Conservation (phyloP, 2,797 vertebrate genomes). For the Oreonectes daqikongensis region DNA sequence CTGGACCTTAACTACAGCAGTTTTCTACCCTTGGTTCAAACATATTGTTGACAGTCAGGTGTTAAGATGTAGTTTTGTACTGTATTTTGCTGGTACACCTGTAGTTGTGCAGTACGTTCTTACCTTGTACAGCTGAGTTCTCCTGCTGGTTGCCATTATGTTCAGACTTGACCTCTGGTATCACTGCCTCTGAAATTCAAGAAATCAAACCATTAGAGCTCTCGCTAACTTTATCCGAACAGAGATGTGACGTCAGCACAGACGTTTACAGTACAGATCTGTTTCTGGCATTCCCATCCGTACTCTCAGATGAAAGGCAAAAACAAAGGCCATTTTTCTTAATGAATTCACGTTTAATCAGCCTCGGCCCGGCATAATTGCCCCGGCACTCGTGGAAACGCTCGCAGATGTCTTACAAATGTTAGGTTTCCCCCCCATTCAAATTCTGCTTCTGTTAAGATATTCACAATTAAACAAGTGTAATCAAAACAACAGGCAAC, state of each 20-base stretch:
- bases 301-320: constrained; percentile 56
- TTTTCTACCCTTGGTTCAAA: neutral
- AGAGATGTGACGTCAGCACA: constrained; percentile 38
- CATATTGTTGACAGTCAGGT: neutral
- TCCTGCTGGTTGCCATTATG: constrained; percentile 82
- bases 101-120: neutral
- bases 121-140: constrained; percentile 84
- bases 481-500: constrained; percentile 54
- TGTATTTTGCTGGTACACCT: neutral
- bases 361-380: constrained; percentile 59
- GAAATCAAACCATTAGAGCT: constrained; percentile 18
- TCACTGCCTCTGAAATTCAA: constrained; percentile 80
- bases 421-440: constrained; percentile 35
- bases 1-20: neutral
- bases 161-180: constrained; percentile 84
- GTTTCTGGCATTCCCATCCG: constrained; percentile 8
- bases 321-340: constrained; percentile 58
- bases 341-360: constrained; percentile 64
- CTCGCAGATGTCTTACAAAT: constrained; percentile 61
- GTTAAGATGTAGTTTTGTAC: neutral
- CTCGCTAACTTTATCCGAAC: constrained; percentile 19
- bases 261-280: constrained; percentile 21
- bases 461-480: constrained; percentile 62
- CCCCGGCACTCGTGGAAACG: constrained; percentile 52
- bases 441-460: constrained; percentile 53